These are phyloP conservation scores for Drosophila incognita DNA, from an alignment of 2,888 invertebrate genomes.

Conservation along the genomic window DNA sequence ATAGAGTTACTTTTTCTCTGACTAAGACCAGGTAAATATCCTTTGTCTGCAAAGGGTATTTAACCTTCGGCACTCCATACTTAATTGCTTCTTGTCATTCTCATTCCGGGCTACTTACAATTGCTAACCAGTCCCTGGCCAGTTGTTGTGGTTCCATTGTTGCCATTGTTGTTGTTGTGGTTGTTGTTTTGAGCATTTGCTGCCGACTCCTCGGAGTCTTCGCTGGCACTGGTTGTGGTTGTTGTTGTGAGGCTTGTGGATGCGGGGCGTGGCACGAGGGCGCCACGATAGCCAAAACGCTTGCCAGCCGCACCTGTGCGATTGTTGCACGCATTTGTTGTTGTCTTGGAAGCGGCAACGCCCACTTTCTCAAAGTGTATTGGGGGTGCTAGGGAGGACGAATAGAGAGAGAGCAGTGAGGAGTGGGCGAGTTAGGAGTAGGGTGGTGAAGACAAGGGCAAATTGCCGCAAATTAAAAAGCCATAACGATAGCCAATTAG, in stretches of 20 bases:
- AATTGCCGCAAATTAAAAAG: constrained; percentile 64
- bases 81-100: constrained; percentile 6
- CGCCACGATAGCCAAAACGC: constrained; percentile 92
- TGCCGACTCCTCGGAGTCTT: constrained; percentile 51
- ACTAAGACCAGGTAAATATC: background rate
- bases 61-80: background rate
- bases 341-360: constrained; percentile 66
- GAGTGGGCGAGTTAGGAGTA: constrained; percentile 22
- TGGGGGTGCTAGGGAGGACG: constrained; percentile 40
- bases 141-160: constrained; percentile 6
- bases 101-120: constrained; percentile 67
- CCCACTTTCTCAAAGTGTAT: constrained; percentile 84
- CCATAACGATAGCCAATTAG: constrained; percentile 35
- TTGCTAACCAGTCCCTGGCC: constrained; percentile 73
- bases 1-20: background rate
- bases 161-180: constrained; percentile 18
- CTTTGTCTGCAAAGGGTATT: constrained; percentile 11
- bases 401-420: constrained; percentile 16
- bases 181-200: constrained; percentile 70
- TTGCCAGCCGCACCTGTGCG: constrained; percentile 88
- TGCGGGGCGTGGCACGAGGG: constrained; percentile 84
- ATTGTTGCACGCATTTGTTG: constrained; percentile 68
- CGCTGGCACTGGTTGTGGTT: constrained; percentile 34
- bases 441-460: constrained; percentile 23
- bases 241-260: constrained; percentile 85